Evolutionary conservation across 2,797 vertebrate genomes (phyloP), one percentile per base, ranked within the genome.

Genomic region (Artibeus jamaicensis): DNA sequence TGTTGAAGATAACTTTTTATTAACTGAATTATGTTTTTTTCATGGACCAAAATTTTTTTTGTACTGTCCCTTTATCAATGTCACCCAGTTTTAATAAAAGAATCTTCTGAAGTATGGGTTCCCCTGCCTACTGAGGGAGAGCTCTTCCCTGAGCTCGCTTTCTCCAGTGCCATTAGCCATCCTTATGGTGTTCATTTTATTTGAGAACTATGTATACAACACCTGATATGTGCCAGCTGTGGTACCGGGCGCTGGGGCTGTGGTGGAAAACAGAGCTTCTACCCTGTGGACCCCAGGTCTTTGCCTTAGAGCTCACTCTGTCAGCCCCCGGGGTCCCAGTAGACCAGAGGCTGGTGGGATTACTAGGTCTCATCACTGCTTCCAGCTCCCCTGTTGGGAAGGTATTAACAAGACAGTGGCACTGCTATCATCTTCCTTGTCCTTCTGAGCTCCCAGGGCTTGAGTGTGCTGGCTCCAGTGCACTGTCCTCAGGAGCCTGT

Each of bases 21-120:
- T 98, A 98, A 98, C 97, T 97, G 96, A 98, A 71, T 93, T 97
- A 97, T 95, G 97, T 98, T 98, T 98, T 95, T 96, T 98, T 98
- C 98, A 98, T 98, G 98, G 99, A 98, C 98, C 99, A 99, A 99
- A 98, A 55, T 98, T 98, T 98, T 98, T 98, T 99, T 98, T 98
- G 98, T 99, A 98, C 98, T 98, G 98, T 98, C 97, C 96, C 98
- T 98, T 99, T 99, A 99, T 99, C 98, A 98, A 98, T 98, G 99
- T 99, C 98, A 98, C 98, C 98, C 98, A 98, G 98, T 99, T 99
- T 99, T 99, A 99, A 99, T 99, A 99, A 99, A 99, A 99, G 97
- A 98, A 97, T 98, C 98, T 98, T 99, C 96, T 96, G 95, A 98
- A 98, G 97, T 95, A 95, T 90, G 79, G 92, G 93, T 97, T 92